Evolutionary conservation across 2,888 invertebrate species (phyloP).

Genomic region (Rhagonycha fulva): DNA sequence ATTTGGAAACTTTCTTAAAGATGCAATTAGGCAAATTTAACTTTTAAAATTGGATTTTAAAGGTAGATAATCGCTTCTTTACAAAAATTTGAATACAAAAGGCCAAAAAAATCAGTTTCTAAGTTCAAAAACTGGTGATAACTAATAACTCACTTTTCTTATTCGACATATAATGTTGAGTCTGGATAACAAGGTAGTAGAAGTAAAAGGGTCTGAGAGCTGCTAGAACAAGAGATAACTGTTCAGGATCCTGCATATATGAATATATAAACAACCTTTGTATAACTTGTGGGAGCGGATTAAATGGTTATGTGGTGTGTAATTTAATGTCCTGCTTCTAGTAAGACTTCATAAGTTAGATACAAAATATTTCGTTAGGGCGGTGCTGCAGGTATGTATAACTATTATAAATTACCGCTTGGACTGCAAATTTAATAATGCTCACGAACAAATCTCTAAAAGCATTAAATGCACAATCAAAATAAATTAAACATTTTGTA

Average conservation of each 20-base stretch:
- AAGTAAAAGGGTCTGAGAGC: constrained; percentile 16
- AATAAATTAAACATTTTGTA: constrained; percentile 2
- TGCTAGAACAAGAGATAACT: constrained; percentile 21
- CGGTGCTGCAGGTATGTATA: constrained; percentile 11
- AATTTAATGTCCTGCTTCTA: constrained; percentile 21
- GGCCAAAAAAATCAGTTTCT: background rate
- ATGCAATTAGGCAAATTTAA: background rate
- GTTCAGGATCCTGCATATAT: constrained; percentile 20
- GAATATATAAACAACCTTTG: constrained; percentile 24
- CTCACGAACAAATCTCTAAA: constrained; percentile 12
- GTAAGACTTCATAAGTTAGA: constrained; percentile 23
- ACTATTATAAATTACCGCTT: constrained; percentile 13
- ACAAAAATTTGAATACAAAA: background rate
- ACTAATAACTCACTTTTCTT: constrained; percentile 1
- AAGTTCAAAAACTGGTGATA: background rate
- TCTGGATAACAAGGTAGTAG: constrained; percentile 10
- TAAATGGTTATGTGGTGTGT: constrained; percentile 24
- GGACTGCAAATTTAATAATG: constrained; percentile 20
- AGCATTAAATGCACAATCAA: background rate
- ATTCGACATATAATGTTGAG: background rate
- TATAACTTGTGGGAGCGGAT: constrained; percentile 21
- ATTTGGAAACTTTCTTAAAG: no score
- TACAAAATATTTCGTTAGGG: constrained; percentile 12
- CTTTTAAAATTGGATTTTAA: background rate
- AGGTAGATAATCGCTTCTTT: background rate